phyloP scores from a whole-genome alignment of 2,888 invertebrate genomes.

The Sarcophaga caerulescens region DNA sequence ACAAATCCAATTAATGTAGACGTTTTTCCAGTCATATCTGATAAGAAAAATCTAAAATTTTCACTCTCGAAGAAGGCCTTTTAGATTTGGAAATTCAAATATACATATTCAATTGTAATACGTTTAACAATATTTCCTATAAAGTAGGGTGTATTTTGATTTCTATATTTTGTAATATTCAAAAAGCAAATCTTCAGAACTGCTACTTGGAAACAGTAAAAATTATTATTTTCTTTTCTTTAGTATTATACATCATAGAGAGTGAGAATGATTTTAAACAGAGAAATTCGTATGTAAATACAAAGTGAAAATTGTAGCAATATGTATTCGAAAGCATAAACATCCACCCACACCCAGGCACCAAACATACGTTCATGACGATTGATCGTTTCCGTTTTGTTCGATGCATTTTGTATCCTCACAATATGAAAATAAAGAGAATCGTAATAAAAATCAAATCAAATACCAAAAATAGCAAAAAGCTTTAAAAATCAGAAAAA shows the following conservation, averaged over 20 bases:
- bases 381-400: slow-evolving; percentile 68
- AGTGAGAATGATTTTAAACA: slow-evolving; percentile 57
- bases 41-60: too few species aligned
- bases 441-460: slow-evolving; percentile 25
- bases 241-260: slow-evolving; percentile 5
- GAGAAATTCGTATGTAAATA: slow-evolving; percentile 45
- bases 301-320: slow-evolving; percentile 53
- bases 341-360: slow-evolving; percentile 52
- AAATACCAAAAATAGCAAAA: slow-evolving; percentile 53
- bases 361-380: slow-evolving; percentile 54
- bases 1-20: too few species aligned
- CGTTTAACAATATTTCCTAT: too few species aligned
- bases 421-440: slow-evolving; percentile 12
- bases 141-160: too few species aligned
- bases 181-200: too few species aligned
- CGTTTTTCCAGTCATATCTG: too few species aligned
- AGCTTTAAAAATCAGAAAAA: not conserved
- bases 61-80: too few species aligned
- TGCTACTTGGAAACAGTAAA: too few species aligned
- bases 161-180: too few species aligned
- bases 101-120: too few species aligned
- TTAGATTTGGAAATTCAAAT: too few species aligned
- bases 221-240: not conserved
- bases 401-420: slow-evolving; percentile 54
- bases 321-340: slow-evolving; percentile 32